Percentiles rank a stretch among this genome's conserved stretches.
Evolutionary conservation across 2,888 invertebrate species (phyloP).

Genomic region (Brachycybe producta): DNA sequence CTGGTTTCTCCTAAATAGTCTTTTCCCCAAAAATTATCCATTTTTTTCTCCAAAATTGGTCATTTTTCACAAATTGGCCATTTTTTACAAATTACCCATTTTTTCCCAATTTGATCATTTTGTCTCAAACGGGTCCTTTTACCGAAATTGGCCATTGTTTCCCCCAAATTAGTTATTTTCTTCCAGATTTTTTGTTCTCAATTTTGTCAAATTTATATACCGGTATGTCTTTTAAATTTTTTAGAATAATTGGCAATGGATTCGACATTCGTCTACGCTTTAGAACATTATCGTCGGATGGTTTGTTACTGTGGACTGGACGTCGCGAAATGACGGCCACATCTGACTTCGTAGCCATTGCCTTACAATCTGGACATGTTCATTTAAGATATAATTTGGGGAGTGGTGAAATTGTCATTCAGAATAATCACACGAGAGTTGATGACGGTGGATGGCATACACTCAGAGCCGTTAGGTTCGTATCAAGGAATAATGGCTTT

Average conservation of each 20-base stretch:
- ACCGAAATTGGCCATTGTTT: no score
- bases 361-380: constrained; percentile 63
- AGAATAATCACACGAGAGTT: constrained; percentile 69
- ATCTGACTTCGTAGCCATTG: constrained; percentile 70
- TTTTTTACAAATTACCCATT: no score
- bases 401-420: constrained; percentile 69
- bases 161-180: no score
- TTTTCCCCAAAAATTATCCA: no score
- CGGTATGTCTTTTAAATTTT: not conserved
- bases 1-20: no score
- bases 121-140: no score
- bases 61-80: no score
- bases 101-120: no score
- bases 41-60: no score
- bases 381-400: constrained; percentile 69
- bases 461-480: constrained; percentile 56
- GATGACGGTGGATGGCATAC: constrained; percentile 82
- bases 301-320: constrained; percentile 76
- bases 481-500: no score
- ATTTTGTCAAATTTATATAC: no score
- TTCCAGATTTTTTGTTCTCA: no score
- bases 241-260: constrained; percentile 64
- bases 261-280: constrained; percentile 80
- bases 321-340: constrained; percentile 43
- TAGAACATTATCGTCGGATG: constrained; percentile 54